phyloP scores from a whole-genome alignment of 2,888 invertebrate genomes.

The Lomographa bimaculata region DNA sequence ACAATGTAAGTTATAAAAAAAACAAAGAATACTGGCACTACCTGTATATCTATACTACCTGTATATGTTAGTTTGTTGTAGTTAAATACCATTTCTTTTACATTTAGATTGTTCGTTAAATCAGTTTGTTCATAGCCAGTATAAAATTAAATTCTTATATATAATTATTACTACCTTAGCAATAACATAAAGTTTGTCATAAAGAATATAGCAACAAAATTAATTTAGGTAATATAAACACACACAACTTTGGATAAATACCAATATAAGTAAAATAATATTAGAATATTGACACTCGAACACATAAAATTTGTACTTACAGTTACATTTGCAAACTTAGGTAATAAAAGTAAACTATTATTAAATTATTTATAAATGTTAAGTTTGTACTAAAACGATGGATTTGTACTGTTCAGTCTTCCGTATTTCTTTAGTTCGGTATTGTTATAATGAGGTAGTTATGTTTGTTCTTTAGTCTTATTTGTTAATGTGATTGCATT shows the following conservation, averaged over 20 bases:
- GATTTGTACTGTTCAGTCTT: conserved; percentile 81
- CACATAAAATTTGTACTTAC: conserved; percentile 80
- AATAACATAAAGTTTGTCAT: conserved; percentile 66
- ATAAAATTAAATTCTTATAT: conserved; percentile 46
- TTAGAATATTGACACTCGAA: conserved; percentile 76
- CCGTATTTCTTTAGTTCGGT: conserved; percentile 53
- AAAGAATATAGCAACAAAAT: conserved; percentile 78
- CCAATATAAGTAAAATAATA: conserved; percentile 66
- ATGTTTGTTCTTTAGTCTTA: conserved; percentile 26
- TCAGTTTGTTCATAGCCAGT: conserved; percentile 55
- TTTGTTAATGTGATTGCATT: conserved; percentile 8
- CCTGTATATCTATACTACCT: no score
- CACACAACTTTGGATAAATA: conserved; percentile 81
- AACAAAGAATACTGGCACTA: no score
- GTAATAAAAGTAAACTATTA: conserved; percentile 51
- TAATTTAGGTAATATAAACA: conserved; percentile 73
- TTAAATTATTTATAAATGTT: conserved; percentile 44
- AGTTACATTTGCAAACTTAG: conserved; percentile 69
- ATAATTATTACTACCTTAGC: conserved; percentile 51
- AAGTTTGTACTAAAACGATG: conserved; percentile 64
- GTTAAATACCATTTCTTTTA: no score
- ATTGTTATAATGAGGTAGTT: conserved; percentile 64
- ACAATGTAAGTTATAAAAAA: background rate
- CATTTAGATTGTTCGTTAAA: no score
- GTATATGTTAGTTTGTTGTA: no score